Percentiles rank a stretch among this genome's conserved stretches.
Evolutionary conservation across 2,888 invertebrate species (phyloP).

Genomic region (Apantesis nais): DNA sequence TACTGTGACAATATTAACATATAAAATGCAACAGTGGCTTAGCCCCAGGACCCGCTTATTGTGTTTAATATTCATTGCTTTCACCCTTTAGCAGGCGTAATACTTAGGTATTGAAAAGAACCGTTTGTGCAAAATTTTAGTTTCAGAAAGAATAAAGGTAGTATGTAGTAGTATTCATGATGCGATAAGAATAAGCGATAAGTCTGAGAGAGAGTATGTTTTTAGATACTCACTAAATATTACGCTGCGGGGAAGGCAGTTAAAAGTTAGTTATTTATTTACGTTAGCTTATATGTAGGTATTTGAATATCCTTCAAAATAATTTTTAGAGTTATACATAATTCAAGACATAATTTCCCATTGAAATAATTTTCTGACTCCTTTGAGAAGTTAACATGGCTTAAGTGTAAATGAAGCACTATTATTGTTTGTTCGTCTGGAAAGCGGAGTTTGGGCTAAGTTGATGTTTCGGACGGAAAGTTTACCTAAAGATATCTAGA

Average conservation of each 20-base stretch:
- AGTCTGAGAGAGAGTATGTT: background rate
- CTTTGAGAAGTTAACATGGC: background rate
- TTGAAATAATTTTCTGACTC: background rate
- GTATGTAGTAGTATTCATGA: background rate
- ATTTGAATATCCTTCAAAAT: background rate
- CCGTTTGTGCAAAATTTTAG: conserved; percentile 13
- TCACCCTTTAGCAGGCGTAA: conserved; percentile 16
- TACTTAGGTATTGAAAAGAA: conserved; percentile 12
- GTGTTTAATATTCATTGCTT: conserved; percentile 38
- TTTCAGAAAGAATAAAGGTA: background rate
- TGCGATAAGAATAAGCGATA: background rate
- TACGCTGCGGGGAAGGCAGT: background rate
- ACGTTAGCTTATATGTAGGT: background rate
- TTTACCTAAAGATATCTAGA: conserved; percentile 3
- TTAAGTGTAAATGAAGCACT: background rate
- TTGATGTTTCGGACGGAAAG: conserved; percentile 10
- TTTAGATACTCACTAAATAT: background rate
- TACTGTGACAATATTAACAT: conserved; percentile 38
- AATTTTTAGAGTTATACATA: background rate
- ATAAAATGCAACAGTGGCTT: conserved; percentile 34
- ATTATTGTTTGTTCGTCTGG: conserved; percentile 3
- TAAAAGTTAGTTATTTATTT: background rate
- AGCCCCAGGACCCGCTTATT: conserved; percentile 22
- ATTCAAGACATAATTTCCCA: background rate
- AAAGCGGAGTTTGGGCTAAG: background rate